Evolutionary conservation across 2,797 vertebrate genomes (phyloP), one percentile per base, ranked within the genome.

Genomic region (Oreochromis grahami): DNA sequence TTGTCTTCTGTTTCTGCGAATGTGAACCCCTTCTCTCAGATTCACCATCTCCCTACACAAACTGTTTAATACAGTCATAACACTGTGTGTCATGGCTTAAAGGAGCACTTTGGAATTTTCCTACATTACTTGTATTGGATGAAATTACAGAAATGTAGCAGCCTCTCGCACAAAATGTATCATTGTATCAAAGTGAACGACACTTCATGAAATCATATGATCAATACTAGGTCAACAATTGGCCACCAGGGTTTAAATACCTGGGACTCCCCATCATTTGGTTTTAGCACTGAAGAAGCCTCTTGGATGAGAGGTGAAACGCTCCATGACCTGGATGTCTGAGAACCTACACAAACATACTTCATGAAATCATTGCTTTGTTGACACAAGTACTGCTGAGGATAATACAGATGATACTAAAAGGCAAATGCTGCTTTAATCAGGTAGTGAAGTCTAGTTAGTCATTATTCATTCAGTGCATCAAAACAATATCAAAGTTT

Each of bases 381-480:
- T 41, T 70, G 65, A 26, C 0, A 15, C 3, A 68, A 43, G 63
- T 43, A 45, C 38, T 10, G 38, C 65, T 70, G 65, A 45, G 13
- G 63, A 15, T 24, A 68, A 68, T 68, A 68, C 0, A 68, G 60
- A 21, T 65, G 34, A 41, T 21, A 0, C n/a, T 65, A n/a, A 65
- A 65, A 26, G 38, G 2, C 3, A 68, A 68, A 15, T 41, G 12
- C 13, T 45, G 21, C 38, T 45, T 11, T 70, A 70, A 70, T 45
- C 0, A 7, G 8, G 21, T 0, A 10, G 38, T 26, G 38, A 5
- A 26, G 8, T 1, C 65, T 45, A 1, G 7, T 70, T 43, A 70
- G 38, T 26, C 21, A 43, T 70, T 43, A 43, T 24, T 70, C 21
- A 70, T 70, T 26, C 38, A 17, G 13, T 70, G 38, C 6, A 11